Base-by-base conservation (phyloP, 2,888 invertebrate species). In the Agapostemon virescens region DNA sequence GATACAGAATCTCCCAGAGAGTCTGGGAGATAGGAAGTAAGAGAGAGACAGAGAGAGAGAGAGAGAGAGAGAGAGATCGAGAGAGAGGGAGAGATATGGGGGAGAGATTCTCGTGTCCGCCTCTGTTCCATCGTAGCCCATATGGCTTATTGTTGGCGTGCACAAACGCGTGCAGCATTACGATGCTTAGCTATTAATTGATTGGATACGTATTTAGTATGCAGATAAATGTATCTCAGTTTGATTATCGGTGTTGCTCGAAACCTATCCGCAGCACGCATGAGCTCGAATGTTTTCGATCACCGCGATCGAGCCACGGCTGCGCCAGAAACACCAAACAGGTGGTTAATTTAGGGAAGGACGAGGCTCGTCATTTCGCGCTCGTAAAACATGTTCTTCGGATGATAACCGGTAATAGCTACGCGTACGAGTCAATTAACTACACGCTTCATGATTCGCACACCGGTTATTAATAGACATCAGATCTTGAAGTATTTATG, bases 181-280 rank as follows among this genome's bases (percentile, higher is more conserved):
- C 45, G 79, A 86, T 87, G 86, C 86, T 84, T 74, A 79, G 77
- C 86, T 85, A 84, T 86, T 87, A 86, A 85, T 86, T 87, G 86
- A 87, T 88, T 88, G 82, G 77, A 69, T 70, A 71, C 77, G 64
- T 79, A 74, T 84, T 87, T 81, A 80, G 73, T 84, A 85, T 85
- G 81, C 82, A 81, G 82, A 87, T 87, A 82, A 80, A 86, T 87
- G 82, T 77, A 81, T 86, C 76, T 86, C 61, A 30, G 55, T 64
- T 7, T 69, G 72, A 33, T 64, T 74, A 78, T 82, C 76, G 63
- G 42, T 11, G 61, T 52, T 42, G 70, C 42, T 55, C 70, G 68
- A 17, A 40, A 70, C 49, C 74, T 68, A 71, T 77, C 33, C 72
- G 69, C 38, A 45, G 13, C 68, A 63, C 76, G 69, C 63, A 68